Conservation (phyloP, 1,140 invertebrate genomes). For the Aphelenchoides fujianensis region DNA sequence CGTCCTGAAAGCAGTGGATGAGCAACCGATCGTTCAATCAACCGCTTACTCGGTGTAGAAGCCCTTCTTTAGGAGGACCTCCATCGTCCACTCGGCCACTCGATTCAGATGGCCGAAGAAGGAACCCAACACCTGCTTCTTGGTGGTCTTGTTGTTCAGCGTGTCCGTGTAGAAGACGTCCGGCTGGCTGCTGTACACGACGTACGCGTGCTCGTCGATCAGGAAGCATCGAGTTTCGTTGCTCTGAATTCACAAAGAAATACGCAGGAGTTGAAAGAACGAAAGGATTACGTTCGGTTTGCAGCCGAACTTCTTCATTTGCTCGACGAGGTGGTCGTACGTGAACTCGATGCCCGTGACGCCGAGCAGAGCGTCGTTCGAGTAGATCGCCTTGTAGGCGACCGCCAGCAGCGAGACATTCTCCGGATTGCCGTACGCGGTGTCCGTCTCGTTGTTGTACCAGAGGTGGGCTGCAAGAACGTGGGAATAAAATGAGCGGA, state of each 20-base stretch:
- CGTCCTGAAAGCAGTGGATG: constrained; percentile 31
- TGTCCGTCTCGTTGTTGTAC: constrained; percentile 45
- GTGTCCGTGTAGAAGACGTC: constrained; percentile 50
- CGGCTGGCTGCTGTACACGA: constrained; percentile 55
- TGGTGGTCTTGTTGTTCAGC: constrained; percentile 20
- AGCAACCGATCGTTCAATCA: constrained; percentile 20
- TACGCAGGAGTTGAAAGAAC: constrained; percentile 2
- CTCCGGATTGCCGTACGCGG: constrained; percentile 53
- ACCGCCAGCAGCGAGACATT: constrained; percentile 51
- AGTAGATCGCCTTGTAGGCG: constrained; percentile 57
- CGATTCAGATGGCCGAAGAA: constrained; percentile 60
- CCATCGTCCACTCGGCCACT: constrained; percentile 60
- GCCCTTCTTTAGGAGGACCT: constrained; percentile 50
- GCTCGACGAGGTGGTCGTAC: constrained; percentile 53
- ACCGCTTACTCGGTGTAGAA: constrained; percentile 53
- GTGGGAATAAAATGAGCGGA: too few species aligned
- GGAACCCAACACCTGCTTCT: constrained; percentile 41
- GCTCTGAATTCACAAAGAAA: too few species aligned
- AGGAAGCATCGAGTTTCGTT: constrained; percentile 55
- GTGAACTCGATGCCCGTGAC: constrained; percentile 57
- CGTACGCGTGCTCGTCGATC: constrained; percentile 58
- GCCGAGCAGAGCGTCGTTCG: constrained; percentile 54
- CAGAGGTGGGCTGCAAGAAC: constrained; percentile 61
- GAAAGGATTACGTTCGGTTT: constrained; percentile 44
- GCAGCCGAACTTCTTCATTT: constrained; percentile 54